These are phyloP conservation scores for Hemibagrus wyckioides DNA, from an alignment of 2,113 vertebrate genomes.

Conservation along the genomic window DNA sequence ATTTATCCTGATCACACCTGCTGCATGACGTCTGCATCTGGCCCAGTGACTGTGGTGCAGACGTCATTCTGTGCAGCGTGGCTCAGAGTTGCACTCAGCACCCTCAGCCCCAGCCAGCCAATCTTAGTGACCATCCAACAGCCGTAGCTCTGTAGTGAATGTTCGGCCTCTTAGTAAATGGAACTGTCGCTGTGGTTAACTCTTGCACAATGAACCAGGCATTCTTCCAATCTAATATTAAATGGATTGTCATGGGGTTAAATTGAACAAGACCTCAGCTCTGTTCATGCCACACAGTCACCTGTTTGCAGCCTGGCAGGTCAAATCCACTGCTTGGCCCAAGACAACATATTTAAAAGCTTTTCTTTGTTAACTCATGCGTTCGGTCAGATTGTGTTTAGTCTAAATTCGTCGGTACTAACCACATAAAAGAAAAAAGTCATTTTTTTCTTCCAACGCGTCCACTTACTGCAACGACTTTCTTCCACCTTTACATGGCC, in stretches of 20 bases:
- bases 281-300: background rate
- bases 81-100: conserved; percentile 6
- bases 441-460: background rate
- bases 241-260: background rate
- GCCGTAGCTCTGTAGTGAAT: background rate
- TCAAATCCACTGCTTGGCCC: background rate
- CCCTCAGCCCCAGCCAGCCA: background rate
- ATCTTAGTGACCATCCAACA: background rate
- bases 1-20: conserved; percentile 10
- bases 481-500: background rate
- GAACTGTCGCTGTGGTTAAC: background rate
- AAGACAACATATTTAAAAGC: background rate
- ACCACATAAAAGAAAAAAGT: background rate
- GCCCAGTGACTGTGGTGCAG: background rate
- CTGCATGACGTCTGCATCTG: background rate
- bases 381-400: background rate
- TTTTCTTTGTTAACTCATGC: background rate
- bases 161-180: background rate
- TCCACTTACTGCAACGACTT: background rate
- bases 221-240: background rate
- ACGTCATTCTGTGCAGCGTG: background rate
- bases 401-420: background rate
- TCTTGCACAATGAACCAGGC: background rate
- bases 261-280: background rate
- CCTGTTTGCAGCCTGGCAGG: background rate